Conservation (phyloP, 2,797 vertebrate genomes). For the Enteromius afrohamiltoni region DNA sequence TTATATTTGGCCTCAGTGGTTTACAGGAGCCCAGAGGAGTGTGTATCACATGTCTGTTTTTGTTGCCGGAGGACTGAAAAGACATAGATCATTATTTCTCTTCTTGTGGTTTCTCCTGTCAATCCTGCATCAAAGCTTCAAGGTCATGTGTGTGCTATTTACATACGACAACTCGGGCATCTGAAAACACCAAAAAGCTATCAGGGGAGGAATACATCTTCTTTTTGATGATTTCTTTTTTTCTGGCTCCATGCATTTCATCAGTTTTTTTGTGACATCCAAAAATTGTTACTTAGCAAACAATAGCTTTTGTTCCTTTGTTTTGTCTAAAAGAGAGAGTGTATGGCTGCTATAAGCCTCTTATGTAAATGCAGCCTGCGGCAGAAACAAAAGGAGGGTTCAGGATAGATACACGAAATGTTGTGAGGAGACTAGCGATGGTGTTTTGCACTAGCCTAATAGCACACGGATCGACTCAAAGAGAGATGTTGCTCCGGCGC, state of each 20-base stretch:
- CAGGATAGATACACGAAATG: constrained; percentile 75
- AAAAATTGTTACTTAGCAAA: constrained; percentile 82
- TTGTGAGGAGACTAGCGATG: constrained; percentile 60
- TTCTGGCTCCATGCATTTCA: constrained; percentile 54
- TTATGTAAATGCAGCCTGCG: constrained; percentile 84
- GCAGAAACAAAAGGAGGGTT: constrained; percentile 82
- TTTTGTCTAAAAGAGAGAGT: constrained; percentile 73
- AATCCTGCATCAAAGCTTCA: constrained; percentile 71
- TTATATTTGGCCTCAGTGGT: constrained; percentile 67
- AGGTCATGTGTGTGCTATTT: constrained; percentile 72
- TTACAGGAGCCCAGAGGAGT: constrained; percentile 51
- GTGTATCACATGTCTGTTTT: constrained; percentile 60
- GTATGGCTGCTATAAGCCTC: constrained; percentile 81
- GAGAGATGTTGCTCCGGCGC: constrained; percentile 48
- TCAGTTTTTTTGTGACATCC: constrained; percentile 71
- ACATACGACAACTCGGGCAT: constrained; percentile 72
- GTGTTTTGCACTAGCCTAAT: constrained; percentile 49
- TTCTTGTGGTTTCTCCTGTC: constrained; percentile 64
- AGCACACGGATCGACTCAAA: constrained; percentile 42
- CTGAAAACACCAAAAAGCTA: constrained; percentile 64
- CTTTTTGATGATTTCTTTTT: constrained; percentile 45
- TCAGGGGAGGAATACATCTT: constrained; percentile 45
- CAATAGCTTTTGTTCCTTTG: constrained; percentile 83
- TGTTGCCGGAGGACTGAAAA: constrained; percentile 59
- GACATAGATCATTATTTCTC: constrained; percentile 61